Evolutionary conservation across 2,888 invertebrate species (phyloP), one percentile per base, ranked within the genome.

Genomic region (Chrysotoxum bicinctum): DNA sequence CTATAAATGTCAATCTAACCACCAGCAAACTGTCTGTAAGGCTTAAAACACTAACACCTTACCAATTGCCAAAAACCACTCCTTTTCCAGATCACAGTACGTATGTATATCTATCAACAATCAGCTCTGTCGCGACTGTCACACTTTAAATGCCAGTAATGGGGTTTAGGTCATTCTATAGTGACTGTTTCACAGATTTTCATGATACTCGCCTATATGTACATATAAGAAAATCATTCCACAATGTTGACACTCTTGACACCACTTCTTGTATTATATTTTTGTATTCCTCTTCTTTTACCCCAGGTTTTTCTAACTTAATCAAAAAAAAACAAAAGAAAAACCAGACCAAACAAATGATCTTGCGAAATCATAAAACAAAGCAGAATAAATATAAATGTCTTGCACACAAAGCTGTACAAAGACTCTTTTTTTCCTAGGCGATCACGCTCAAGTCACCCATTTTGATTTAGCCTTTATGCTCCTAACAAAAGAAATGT

Each of bases 351-450:
- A 80, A 85, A 62, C 64, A 69, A 85, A 80, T 64, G 81, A 77
- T 77, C 73, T 85, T 81, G 77, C 64, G 76, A 85, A 85, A 85
- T 77, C 73, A 69, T 81, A 73, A 81, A 35, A 77, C 77, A 81
- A 81, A 77, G 58, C 73, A 76, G 58, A 85, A 70, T 73, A 83
- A 83, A 83, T 69, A 30, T 32, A 74, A 83, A 76, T 76, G 72
- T 45, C 78, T 84, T 80, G 79, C 80, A 79, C 14, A 64, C 7
- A 62, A 45, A 64, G 56, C 45, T 62, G 21, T 35, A 16, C 30
- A 64, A 64, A 32, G 64, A 45, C 64, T 64, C 14, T 30, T 35
- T 50, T 70, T 9, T 19, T 54, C 54, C 40, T 66, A 43, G 37
- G 37, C 60, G 64, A 85, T 77, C 85, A 73, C 81, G 85, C 69